A percentile compares a stretch with the other conserved stretches of the same genome.
These are phyloP conservation scores for Pristionchus mayeri DNA, from an alignment of 2,888 invertebrate genomes.

Conservation along the genomic window DNA sequence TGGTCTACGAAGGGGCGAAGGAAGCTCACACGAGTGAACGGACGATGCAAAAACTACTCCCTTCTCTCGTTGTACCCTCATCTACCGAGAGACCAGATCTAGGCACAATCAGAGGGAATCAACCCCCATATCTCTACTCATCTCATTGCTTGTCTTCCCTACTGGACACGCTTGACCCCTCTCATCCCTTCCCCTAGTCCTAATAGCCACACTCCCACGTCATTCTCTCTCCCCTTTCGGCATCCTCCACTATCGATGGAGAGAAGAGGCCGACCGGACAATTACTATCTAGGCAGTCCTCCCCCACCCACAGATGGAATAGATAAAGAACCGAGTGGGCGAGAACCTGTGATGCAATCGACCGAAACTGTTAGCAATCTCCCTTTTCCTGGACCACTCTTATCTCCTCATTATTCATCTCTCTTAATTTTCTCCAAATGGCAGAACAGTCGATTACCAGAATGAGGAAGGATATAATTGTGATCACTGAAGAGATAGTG, in stretches of 20 bases:
- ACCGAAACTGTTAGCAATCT: not conserved
- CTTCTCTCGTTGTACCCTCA: not conserved
- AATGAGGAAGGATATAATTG: not conserved
- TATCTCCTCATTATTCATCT: slow-evolving; percentile 15
- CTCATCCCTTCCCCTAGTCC: not conserved
- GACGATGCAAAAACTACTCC: slow-evolving; percentile 7
- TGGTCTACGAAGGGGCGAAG: not conserved
- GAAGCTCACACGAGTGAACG: not conserved
- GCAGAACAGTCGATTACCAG: not conserved
- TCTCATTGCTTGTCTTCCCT: not conserved
- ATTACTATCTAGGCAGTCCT: too few relatives aligned
- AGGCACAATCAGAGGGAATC: not conserved
- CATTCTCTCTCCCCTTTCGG: not conserved
- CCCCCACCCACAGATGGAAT: not conserved
- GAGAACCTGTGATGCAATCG: not conserved
- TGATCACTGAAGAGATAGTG: not conserved
- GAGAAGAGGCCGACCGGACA: not conserved
- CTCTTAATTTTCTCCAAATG: not conserved
- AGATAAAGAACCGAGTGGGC: slow-evolving; percentile 1
- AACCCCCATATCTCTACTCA: not conserved
- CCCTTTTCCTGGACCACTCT: not conserved
- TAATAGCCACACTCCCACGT: slow-evolving; percentile 29
- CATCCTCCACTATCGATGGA: not conserved
- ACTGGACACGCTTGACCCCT: not conserved
- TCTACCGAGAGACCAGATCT: slow-evolving; percentile 7